phyloP scores from a whole-genome alignment of 2,888 invertebrate genomes.

The Cephus spinipes region DNA sequence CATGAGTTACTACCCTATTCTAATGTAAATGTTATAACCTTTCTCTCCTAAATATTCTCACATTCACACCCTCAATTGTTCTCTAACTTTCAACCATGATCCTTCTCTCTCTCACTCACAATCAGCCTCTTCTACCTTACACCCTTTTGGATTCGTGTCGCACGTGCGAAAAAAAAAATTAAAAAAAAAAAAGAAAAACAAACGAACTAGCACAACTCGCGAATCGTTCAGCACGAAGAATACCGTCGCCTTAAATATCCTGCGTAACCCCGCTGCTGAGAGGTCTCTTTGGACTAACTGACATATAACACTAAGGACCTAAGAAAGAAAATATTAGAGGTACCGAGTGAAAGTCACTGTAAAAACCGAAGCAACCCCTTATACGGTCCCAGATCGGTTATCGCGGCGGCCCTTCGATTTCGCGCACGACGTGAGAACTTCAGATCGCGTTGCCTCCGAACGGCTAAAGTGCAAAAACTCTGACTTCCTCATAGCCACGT shows the following conservation, averaged over 20 bases:
- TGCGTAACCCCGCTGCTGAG: conserved; percentile 17
- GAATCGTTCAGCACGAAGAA: not conserved
- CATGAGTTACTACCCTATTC: conserved; percentile 20
- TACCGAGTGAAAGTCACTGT: conserved; percentile 6
- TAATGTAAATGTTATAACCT: not conserved
- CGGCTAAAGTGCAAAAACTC: not conserved
- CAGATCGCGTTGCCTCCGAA: not conserved
- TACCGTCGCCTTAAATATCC: conserved; percentile 4
- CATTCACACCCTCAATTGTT: not conserved
- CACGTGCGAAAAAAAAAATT: conserved; percentile 6
- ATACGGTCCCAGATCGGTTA: not conserved
- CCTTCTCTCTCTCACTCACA: conserved; percentile 12
- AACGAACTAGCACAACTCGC: conserved; percentile 15
- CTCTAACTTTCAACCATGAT: not conserved
- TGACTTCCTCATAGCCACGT: not conserved
- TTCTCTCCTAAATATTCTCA: not conserved
- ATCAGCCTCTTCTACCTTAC: conserved; percentile 10
- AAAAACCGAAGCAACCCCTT: conserved; percentile 24
- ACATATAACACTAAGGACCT: conserved; percentile 11
- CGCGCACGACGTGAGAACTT: not conserved
- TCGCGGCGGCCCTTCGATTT: not conserved
- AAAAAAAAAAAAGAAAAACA: not conserved
- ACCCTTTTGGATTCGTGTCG: conserved; percentile 6
- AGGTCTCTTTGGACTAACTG: conserved; percentile 37
- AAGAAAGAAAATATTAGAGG: conserved; percentile 11